Base-by-base conservation (phyloP, 2,797 vertebrate genomes). In the Sphaeramia orbicularis region DNA sequence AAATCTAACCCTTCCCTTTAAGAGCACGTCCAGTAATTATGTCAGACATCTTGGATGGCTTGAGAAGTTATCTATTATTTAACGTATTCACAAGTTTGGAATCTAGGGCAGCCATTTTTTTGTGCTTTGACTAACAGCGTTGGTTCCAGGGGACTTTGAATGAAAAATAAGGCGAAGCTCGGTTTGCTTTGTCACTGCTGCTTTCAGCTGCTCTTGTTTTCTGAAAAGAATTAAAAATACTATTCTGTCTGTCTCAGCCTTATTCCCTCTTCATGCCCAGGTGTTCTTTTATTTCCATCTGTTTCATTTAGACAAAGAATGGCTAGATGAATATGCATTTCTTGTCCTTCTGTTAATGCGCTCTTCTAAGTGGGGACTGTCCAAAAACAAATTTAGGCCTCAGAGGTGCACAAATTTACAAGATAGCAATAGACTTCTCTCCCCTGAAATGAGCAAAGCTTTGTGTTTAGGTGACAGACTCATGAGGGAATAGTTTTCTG, bases 31-130 rank as follows among this genome's bases (percentile, higher is more conserved):
- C 82, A 89, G 81, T 87, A 81, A 90, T 90, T 85, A 90, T 91
- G 77, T 88, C 88, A 88, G 81, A 87, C 86, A 89, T 86, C 74
- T 84, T 83, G 75, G 76, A 84, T 59, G 69, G 80, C 81, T 83
- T 78, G 86, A 82, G 83, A 92, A 88, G 78, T 81, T 78, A 81
- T 91, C 65, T 61, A 91, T 91, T 89, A 91, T 89, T 91, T 79
- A 92, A 44, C 65, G 21, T 69, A 66, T 81, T 86, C 86, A 84
- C 84, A 92, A 84, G 90, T 91, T 90, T 59, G 44, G 74, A 88
- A 90, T 91, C 78, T 90, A 85, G 90, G 87, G 55, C 89, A 91
- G 79, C 81, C 68, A 44, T 63, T 63, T 80, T 48, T 37, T 64
- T 45, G 30, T 4, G 24, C 80, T 65, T 61, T 10, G 10, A 52